A percentile compares a stretch with the other conserved stretches of the same genome.
Evolutionary conservation across 2,113 vertebrate genomes (phyloP).

Genomic region (Carassius auratus): DNA sequence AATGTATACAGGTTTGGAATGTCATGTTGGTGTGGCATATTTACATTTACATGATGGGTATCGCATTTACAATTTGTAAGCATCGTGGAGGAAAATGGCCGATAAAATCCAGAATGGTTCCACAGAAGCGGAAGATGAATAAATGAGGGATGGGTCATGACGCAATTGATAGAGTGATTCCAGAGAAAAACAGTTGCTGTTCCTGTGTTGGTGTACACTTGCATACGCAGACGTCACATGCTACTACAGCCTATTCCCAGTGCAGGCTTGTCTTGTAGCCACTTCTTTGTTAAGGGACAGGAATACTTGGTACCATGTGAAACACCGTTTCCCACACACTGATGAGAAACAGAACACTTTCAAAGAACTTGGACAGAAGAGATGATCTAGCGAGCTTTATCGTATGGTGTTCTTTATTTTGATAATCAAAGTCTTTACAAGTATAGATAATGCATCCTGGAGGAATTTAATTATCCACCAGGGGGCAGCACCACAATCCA

Average conservation of each 20-base stretch:
- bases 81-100: background rate
- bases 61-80: background rate
- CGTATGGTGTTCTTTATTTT: too few relatives aligned
- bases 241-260: background rate
- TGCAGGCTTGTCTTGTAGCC: conserved; percentile 17
- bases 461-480: background rate
- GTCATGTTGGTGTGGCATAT: too few relatives aligned
- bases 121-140: background rate
- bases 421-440: background rate
- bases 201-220: background rate
- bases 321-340: background rate
- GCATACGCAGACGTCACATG: background rate
- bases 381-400: background rate
- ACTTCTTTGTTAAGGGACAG: background rate
- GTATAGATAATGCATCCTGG: background rate
- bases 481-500: conserved; percentile 5
- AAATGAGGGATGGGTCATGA: background rate
- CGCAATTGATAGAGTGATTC: background rate
- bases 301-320: too few relatives aligned
- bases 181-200: background rate
- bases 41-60: background rate
- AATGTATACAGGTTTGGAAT: background rate
- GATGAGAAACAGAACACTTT: background rate
- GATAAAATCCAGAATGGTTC: background rate
- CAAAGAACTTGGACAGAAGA: background rate